Conservation (phyloP, 2,113 vertebrate genomes). For the Oryzias melastigma region DNA sequence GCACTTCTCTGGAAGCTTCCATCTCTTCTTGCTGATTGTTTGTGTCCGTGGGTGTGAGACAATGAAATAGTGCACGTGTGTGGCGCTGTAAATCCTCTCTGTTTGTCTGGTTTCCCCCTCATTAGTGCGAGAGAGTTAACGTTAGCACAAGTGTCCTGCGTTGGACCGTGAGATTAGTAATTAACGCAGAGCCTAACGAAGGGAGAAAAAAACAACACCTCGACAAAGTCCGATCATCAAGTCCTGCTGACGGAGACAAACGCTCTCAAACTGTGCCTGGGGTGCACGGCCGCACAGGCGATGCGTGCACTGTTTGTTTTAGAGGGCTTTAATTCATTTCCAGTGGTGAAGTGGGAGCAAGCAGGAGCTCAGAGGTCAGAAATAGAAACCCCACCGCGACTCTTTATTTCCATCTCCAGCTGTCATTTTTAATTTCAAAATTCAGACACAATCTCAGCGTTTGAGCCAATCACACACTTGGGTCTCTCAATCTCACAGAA, state of each 20-base stretch:
- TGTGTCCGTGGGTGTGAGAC: slow-evolving; percentile 41
- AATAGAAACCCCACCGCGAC: neutral
- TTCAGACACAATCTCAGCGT: slow-evolving; percentile 40
- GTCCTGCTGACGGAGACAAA: slow-evolving; percentile 76
- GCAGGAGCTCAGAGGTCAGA: slow-evolving; percentile 11
- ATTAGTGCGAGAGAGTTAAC: slow-evolving; percentile 77
- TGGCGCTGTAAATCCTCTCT: slow-evolving; percentile 74
- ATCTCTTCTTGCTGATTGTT: slow-evolving; percentile 8
- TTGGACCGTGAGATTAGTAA: slow-evolving; percentile 83
- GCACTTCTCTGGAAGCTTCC: slow-evolving; percentile 1
- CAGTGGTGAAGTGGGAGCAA: slow-evolving; percentile 4
- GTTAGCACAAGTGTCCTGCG: slow-evolving; percentile 74
- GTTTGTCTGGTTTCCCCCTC: slow-evolving; percentile 79
- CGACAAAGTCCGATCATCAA: slow-evolving; percentile 76
- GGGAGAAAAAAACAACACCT: slow-evolving; percentile 78
- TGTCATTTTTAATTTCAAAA: slow-evolving; percentile 35
- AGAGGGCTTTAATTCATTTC: slow-evolving; percentile 7
- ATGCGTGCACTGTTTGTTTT: slow-evolving; percentile 1
- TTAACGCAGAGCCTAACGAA: slow-evolving; percentile 80
- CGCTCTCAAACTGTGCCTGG: slow-evolving; percentile 33
- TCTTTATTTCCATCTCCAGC: slow-evolving; percentile 5
- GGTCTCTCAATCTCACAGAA: slow-evolving; percentile 13
- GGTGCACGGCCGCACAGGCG: neutral
- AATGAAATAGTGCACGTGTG: slow-evolving; percentile 50
- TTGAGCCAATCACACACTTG: slow-evolving; percentile 15